A percentile compares a stretch with the other conserved stretches of the same genome.
Conservation (phyloP, 2,797 vertebrate species). For the Notamacropus eugenii region DNA sequence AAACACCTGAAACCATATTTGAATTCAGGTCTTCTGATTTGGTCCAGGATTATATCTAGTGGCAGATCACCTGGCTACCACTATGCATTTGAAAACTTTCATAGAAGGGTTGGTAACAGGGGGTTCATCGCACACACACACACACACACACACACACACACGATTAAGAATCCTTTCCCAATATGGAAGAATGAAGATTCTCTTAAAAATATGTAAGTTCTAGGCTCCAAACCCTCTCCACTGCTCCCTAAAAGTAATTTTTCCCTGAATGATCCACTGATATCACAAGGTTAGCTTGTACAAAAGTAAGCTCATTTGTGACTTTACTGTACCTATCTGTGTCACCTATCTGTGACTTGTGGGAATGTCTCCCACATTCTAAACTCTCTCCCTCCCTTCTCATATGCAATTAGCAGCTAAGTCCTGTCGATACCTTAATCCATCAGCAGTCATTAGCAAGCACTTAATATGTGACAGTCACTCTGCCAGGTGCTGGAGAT, state of each 20-base stretch:
- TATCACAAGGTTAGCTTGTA: background rate
- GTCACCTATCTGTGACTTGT: background rate
- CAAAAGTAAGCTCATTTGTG: background rate
- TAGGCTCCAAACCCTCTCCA: background rate
- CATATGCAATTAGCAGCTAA: background rate
- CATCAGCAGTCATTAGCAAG: background rate
- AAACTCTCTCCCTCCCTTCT: background rate
- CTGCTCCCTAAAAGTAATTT: background rate
- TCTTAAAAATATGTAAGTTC: background rate
- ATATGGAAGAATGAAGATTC: background rate
- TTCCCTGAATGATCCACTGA: background rate
- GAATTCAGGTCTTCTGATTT: background rate
- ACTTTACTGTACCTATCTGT: background rate
- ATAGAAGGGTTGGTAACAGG: background rate
- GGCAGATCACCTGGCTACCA: background rate
- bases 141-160: background rate
- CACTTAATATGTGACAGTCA: background rate
- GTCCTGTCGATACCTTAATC: background rate
- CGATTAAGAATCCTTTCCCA: background rate
- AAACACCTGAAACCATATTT: background rate
- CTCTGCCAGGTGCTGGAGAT: background rate
- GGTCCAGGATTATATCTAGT: background rate
- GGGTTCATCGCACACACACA: too few relatives aligned
- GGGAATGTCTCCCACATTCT: background rate
- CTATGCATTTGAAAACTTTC: background rate